A percentile compares a stretch with the other conserved stretches of the same genome.
These are phyloP conservation scores for Petrocephalus zakoni DNA, from an alignment of 2,113 vertebrate genomes.

Conservation along the genomic window DNA sequence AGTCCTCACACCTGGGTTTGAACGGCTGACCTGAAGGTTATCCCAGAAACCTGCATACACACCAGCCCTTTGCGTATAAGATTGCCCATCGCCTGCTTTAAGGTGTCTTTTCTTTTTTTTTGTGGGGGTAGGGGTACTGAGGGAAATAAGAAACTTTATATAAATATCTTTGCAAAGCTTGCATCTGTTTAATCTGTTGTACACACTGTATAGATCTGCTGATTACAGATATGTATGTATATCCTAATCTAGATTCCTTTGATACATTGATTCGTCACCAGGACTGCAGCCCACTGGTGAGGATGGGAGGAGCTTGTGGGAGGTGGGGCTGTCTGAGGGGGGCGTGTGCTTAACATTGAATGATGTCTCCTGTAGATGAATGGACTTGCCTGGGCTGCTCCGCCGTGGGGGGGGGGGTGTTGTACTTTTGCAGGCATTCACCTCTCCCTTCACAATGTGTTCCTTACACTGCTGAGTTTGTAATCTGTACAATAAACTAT, in stretches of 20 bases:
- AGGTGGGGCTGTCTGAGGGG: background rate
- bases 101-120: background rate
- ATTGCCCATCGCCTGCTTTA: too few species aligned
- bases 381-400: background rate
- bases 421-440: conserved; percentile 13
- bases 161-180: conserved; percentile 56
- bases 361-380: background rate
- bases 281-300: background rate
- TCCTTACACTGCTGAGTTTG: conserved; percentile 68
- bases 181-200: conserved; percentile 36
- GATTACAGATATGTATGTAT: conserved; percentile 32
- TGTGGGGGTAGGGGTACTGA: conserved; percentile 33
- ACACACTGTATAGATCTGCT: conserved; percentile 33
- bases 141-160: conserved; percentile 40
- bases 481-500: conserved; percentile 77
- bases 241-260: background rate
- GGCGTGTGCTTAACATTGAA: background rate
- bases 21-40: too few species aligned
- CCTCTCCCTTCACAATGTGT: conserved; percentile 33
- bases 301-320: background rate
- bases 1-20: too few species aligned
- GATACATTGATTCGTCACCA: background rate
- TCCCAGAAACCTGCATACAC: too few species aligned
- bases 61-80: too few species aligned
- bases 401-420: background rate